These are phyloP conservation scores for Cyanoderma ruficeps DNA, from an alignment of 2,113 vertebrate species.

Conservation along the genomic window DNA sequence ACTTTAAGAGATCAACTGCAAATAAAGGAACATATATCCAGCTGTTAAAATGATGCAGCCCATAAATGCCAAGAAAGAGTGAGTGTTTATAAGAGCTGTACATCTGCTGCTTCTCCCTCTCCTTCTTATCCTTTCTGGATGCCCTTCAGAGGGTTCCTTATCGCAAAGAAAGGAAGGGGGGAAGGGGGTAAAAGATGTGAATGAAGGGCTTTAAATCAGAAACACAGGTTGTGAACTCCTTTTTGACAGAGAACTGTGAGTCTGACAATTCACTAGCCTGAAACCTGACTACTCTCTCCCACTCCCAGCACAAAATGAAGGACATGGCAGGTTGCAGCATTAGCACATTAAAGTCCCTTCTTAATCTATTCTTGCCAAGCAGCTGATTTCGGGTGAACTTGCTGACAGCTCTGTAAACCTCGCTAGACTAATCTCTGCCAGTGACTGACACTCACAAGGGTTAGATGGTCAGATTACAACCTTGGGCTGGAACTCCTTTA, in stretches of 20 bases:
- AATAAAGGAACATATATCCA: background rate
- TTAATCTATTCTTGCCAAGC: background rate
- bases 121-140: background rate
- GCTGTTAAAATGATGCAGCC: background rate
- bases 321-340: background rate
- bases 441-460: background rate
- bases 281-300: background rate
- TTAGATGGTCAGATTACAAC: background rate
- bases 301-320: background rate
- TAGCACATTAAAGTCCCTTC: background rate
- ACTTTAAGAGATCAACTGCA: background rate
- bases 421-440: background rate
- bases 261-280: background rate
- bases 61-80: background rate
- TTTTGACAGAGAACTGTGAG: background rate
- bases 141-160: background rate
- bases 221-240: background rate
- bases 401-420: slow-evolving; percentile 22
- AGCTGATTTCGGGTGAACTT: background rate
- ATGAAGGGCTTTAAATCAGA: background rate
- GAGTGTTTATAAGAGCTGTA: background rate
- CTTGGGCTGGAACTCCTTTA: background rate
- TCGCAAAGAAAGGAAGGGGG: background rate
- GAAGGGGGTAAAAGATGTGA: accelerated
- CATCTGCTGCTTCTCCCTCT: background rate